Base-by-base conservation (phyloP, 2,113 vertebrate species). In the Cacatua alba region DNA sequence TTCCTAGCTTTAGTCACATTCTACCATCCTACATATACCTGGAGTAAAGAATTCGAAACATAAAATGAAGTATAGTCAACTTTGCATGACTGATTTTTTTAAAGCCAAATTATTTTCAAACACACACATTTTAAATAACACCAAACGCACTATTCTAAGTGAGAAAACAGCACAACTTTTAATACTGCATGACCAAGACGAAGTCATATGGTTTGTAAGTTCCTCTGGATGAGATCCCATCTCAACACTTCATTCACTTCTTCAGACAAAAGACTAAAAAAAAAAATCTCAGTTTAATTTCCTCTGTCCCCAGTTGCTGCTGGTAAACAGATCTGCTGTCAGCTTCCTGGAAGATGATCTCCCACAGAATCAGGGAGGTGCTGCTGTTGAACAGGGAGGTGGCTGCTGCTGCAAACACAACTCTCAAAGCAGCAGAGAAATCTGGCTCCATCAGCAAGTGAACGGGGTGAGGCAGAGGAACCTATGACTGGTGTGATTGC, bases 331-430 rank as follows among this genome's bases (percentile, higher is more conserved):
- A 81, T 78, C 65, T 87, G 49, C 74, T 72, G 67, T 71, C 75
- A 95, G 79, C 63, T 87, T 72, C 91, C 79, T 70, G 79, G 81
- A 75, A 76, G 52, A 78, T 60, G 37, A 96, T 92, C 86, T 89
- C n/a, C 83, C 81, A 87, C 7, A 55, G 49, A 59, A 92, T 91
- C 65, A 76, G 75, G 91, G 94, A 63, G 85, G 81, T 79, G 77
- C 55, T 74, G 81, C 60, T 78, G 35, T 16, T 65, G 39, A 68
- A 57, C 48, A 74, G 55, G 80, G 68, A 94, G 70, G 79, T 41
- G 82, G 62, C 53, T 60, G 85, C 77, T 65, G 78, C 49, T 74
- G 51, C 71, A 82, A 85, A 64, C 39, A 60, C 31, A 68, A 3
- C 29, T 82, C 78, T 28, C 26, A 31, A 25, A 65, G 48, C 1